phyloP scores from a whole-genome alignment of 2,797 vertebrate genomes.

The Phoebastria nigripes region DNA sequence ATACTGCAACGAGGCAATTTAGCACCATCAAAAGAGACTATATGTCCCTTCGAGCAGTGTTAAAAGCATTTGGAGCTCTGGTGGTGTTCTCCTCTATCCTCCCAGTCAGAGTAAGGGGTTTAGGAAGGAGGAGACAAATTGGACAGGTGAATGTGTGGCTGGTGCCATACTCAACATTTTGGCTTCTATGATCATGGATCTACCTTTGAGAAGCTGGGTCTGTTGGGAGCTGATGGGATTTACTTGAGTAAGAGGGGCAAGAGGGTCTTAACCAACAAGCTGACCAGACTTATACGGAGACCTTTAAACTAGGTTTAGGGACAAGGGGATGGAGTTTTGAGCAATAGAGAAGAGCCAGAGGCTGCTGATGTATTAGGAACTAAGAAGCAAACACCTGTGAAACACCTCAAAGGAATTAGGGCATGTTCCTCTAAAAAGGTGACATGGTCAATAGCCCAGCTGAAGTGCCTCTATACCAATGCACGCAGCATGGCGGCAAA shows the following conservation, averaged over 20 bases:
- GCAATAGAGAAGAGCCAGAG: background rate
- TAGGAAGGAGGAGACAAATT: background rate
- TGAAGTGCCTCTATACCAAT: background rate
- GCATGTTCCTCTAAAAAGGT: background rate
- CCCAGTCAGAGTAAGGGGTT: background rate
- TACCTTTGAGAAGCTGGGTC: background rate
- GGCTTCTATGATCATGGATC: rapidly evolving
- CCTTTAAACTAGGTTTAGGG: background rate
- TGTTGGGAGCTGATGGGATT: background rate
- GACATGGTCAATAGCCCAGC: background rate
- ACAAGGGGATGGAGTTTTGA: background rate
- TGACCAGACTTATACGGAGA: background rate
- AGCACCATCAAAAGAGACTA: background rate
- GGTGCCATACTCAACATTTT: background rate
- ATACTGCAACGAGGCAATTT: background rate
- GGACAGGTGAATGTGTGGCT: background rate
- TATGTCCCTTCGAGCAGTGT: background rate
- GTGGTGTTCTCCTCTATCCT: rapidly evolving
- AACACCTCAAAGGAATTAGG: background rate
- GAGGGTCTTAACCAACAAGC: background rate
- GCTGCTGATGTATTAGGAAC: background rate
- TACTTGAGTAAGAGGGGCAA: background rate
- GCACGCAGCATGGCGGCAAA: rapidly evolving
- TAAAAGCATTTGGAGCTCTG: background rate
- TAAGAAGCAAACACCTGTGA: background rate